Evolutionary conservation across 2,888 invertebrate genomes (phyloP), one percentile per base, ranked within the genome.

Genomic region (Eupithecia vulgata): DNA sequence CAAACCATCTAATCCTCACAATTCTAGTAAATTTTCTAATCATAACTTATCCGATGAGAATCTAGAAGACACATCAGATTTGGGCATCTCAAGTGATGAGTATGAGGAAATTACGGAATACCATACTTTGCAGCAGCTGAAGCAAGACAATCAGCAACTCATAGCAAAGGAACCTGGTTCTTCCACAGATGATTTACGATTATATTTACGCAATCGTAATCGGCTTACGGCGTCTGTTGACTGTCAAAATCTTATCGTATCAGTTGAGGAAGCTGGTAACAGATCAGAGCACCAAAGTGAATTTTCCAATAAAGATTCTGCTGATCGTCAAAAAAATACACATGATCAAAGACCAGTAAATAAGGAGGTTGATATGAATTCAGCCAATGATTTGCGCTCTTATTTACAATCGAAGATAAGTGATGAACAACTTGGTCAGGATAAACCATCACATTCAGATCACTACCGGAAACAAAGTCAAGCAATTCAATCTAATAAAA

Each of bases 121-220:
- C 37, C 66, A 73, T 48, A 30, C 42, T 15, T 59, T 57, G 35
- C 66, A 69, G n/a, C 45, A 66, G 12, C 70, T 52, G 30, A 65
- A 17, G 7, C 30, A 17, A 62, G 35, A 17, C 17, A 30, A 52
- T 52, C 48, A 21, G 21, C 48, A 13, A 17, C 5, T 1, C 13
- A 45, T 37, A 1, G 21, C 37, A 15, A 37, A 69, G 5, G 37
- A 57, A 45, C 35, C 68, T 42, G 57, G 25, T 8, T 30, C 68
- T 21, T 13, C 72, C 40, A 35, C 35, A 15, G 52, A 64, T 61
- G 73, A 73, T 67, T 67, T 73, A 52, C 61, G 73, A n/a, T 40
- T 70, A 21, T 66, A 66, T 48, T 67, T 73, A 48, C 70, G 61
- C 30, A 70, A 73, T 52, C 73, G 70, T 15, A 73, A 70, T 21